phyloP scores from a whole-genome alignment of 2,113 vertebrate species.

The Platichthys flesus region DNA sequence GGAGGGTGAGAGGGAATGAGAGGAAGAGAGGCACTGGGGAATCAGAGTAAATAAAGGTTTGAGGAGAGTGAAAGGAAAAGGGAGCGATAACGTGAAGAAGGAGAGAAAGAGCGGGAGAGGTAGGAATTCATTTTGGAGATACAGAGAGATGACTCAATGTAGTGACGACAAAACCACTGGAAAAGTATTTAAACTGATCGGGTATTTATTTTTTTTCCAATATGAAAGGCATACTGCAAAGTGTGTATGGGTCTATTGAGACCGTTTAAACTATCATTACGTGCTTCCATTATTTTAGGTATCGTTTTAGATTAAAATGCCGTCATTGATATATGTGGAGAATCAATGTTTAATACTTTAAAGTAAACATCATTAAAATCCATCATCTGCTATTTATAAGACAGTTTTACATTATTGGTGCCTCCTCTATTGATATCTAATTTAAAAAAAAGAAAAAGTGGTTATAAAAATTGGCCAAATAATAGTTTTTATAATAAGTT shows the following conservation, averaged over 20 bases:
- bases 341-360: neutral
- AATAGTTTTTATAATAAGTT: too few species aligned
- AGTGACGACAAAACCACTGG: neutral
- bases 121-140: neutral
- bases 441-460: neutral
- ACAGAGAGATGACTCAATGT: neutral
- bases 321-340: neutral
- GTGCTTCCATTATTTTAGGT: neutral
- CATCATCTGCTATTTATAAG: too few species aligned
- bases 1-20: neutral
- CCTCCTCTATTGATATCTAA: neutral
- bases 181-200: neutral
- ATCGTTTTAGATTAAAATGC: neutral
- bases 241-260: neutral
- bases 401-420: neutral
- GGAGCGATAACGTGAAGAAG: neutral
- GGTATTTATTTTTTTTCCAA: neutral
- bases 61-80: constrained; percentile 5
- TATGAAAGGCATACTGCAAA: neutral
- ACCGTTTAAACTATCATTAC: neutral
- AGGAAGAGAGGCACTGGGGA: constrained; percentile 17
- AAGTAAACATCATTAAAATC: neutral
- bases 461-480: too few species aligned
- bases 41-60: constrained; percentile 30
- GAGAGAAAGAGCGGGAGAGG: neutral